phyloP scores from a whole-genome alignment of 2,888 invertebrate genomes.

The Leptopterna dolabrata region DNA sequence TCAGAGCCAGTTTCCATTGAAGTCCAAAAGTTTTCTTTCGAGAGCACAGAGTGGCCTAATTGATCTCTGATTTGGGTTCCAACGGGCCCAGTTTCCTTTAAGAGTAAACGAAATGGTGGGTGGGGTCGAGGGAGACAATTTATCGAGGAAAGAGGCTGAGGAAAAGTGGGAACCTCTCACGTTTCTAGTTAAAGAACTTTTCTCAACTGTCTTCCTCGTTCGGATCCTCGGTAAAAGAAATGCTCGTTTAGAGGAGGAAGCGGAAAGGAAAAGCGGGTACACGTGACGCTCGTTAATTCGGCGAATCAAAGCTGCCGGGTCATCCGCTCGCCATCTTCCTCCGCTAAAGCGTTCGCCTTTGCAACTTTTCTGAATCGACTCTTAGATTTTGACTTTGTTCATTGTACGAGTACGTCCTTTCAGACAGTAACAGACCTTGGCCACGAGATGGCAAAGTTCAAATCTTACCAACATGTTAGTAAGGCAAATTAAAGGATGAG shows the following conservation, averaged over 20 bases:
- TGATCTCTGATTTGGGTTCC: not conserved
- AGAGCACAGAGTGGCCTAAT: not conserved
- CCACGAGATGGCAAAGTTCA: too few relatives aligned
- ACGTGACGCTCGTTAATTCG: slow-evolving; percentile 50
- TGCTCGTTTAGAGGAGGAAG: slow-evolving; percentile 41
- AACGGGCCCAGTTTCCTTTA: not conserved
- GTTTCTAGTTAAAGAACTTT: slow-evolving; percentile 37
- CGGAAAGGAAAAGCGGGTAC: slow-evolving; percentile 21
- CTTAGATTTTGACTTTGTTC: too few relatives aligned
- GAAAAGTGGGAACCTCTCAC: slow-evolving; percentile 26
- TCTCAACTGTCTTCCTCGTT: not conserved
- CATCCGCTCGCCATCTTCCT: slow-evolving; percentile 16
- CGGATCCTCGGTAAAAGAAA: not conserved
- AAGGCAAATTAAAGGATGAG: too few relatives aligned
- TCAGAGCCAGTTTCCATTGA: too few relatives aligned
- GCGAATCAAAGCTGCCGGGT: slow-evolving; percentile 44
- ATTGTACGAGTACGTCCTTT: too few relatives aligned
- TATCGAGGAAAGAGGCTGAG: not conserved
- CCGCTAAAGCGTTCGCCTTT: not conserved
- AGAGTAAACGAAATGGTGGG: not conserved
- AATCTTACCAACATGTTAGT: too few relatives aligned
- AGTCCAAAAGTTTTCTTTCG: too few relatives aligned
- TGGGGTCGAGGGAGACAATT: not conserved
- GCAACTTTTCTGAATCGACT: not conserved
- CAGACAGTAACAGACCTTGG: too few relatives aligned